Percentiles rank a stretch among this genome's conserved stretches.
Evolutionary conservation across 2,888 invertebrate species (phyloP).

Genomic region (Zygothrica quintamaculata): DNA sequence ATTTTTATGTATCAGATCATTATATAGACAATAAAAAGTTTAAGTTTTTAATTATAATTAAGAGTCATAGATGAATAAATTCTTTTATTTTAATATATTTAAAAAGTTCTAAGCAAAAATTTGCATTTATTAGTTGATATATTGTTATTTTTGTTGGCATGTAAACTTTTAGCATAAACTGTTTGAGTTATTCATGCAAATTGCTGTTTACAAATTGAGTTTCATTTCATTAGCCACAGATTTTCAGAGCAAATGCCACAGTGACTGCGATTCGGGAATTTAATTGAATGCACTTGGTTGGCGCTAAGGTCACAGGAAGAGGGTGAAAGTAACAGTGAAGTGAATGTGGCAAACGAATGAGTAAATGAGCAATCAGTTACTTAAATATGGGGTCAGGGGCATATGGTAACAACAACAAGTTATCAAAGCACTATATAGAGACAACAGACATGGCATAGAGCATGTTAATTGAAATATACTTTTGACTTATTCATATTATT

Average conservation of each 20-base stretch:
- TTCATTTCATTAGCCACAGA: slow-evolving; percentile 44
- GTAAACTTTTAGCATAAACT: slow-evolving; percentile 11
- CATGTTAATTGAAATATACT: slow-evolving; percentile 74
- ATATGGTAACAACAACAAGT: background rate
- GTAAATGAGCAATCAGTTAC: background rate
- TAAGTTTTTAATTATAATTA: no score
- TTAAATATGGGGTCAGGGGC: background rate
- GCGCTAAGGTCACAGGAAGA: background rate
- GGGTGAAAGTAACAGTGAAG: background rate
- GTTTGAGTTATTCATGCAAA: slow-evolving; percentile 19
- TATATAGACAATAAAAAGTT: no score
- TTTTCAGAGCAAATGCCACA: slow-evolving; percentile 41
- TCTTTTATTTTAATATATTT: no score
- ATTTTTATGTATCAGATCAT: no score
- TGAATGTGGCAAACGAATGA: background rate
- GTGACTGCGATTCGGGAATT: slow-evolving; percentile 34
- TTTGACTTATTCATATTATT: slow-evolving; percentile 73
- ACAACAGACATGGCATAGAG: background rate
- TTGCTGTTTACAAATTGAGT: slow-evolving; percentile 15
- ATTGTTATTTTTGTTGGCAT: background rate
- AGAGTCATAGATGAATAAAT: no score
- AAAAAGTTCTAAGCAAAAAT: background rate
- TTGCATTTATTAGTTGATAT: background rate
- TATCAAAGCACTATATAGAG: no score
- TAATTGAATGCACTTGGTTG: slow-evolving; percentile 35